A percentile compares a stretch with the other conserved stretches of the same genome.
Conservation (phyloP, 2,888 invertebrate species). For the Tolmerus cingulatus region DNA sequence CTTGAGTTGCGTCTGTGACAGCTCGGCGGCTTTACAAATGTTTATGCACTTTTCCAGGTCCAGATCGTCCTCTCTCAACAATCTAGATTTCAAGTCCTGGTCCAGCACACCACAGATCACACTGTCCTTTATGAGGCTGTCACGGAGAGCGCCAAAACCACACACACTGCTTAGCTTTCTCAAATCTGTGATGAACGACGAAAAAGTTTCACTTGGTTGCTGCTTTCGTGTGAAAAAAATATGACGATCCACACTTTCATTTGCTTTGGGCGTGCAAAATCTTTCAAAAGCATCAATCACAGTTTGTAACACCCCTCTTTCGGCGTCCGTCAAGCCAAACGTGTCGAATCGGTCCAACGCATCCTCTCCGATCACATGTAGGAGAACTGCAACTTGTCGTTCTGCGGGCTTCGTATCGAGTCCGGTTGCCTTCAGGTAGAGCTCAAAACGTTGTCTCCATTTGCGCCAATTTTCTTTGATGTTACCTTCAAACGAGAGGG, state of each 20-base stretch:
- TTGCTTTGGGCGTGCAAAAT: not conserved
- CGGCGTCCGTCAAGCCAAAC: not conserved
- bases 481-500: not conserved
- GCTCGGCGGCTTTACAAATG: not conserved
- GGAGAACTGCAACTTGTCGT: not conserved
- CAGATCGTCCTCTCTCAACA: not conserved
- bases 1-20: not conserved
- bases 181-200: not conserved
- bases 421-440: not conserved
- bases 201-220: not conserved
- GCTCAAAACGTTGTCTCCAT: not conserved
- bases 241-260: not conserved
- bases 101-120: not conserved
- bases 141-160: not conserved
- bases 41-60: not conserved
- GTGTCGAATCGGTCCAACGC: conserved; percentile 4
- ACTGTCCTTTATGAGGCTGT: not conserved
- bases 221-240: not conserved
- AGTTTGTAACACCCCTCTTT: not conserved
- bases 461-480: not conserved
- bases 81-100: not conserved
- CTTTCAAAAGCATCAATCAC: conserved; percentile 4
- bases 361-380: not conserved
- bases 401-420: conserved; percentile 5
- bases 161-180: not conserved